phyloP scores from a whole-genome alignment of 2,797 vertebrate species.

The Columba guinea region DNA sequence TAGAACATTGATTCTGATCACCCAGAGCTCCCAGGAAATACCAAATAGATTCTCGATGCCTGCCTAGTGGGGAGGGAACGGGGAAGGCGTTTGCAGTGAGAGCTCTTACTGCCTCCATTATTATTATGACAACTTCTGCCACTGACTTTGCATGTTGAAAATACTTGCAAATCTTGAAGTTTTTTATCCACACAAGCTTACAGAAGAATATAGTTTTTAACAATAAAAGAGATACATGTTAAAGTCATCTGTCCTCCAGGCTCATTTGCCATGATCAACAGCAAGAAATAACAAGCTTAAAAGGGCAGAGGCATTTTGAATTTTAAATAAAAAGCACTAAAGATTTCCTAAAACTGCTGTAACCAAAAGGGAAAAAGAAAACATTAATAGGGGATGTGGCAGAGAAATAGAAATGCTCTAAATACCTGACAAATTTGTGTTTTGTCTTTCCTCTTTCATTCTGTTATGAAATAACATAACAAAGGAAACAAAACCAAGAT shows the following conservation, averaged over 20 bases:
- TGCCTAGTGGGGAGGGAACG: background rate
- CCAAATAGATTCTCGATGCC: background rate
- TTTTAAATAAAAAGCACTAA: background rate
- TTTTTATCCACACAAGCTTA: background rate
- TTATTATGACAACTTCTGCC: background rate
- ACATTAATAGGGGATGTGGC: background rate
- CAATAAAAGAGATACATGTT: background rate
- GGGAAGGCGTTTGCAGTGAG: background rate
- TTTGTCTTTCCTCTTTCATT: constrained; percentile 28
- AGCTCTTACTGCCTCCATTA: constrained; percentile 3
- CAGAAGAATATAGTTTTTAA: background rate
- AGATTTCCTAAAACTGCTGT: background rate
- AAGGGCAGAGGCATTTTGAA: background rate
- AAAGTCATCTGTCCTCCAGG: background rate
- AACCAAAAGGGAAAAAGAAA: background rate
- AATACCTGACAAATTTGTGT: background rate
- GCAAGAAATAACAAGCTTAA: background rate
- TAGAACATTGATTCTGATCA: background rate
- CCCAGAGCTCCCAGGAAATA: background rate
- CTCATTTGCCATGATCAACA: background rate
- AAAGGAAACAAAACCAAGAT: constrained; percentile 47
- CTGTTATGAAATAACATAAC: constrained; percentile 31
- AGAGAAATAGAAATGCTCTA: background rate
- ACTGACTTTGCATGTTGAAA: background rate
- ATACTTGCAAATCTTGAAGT: background rate